Base-by-base conservation (phyloP, 2,888 invertebrate genomes). In the Apoda limacodes region DNA sequence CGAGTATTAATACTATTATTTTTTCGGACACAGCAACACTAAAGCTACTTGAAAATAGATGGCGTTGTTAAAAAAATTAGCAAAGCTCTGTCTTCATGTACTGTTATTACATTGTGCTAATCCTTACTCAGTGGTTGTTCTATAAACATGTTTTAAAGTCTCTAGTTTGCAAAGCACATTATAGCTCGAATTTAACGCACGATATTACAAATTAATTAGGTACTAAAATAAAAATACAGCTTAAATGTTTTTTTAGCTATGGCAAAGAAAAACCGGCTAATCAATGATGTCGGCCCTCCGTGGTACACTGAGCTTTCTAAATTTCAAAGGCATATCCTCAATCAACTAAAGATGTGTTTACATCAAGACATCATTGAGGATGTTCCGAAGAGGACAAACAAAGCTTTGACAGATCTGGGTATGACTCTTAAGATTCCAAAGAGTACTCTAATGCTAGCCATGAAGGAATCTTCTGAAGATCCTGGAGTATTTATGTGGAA, bases 401-500 rank as follows among this genome's bases (percentile, higher is more conserved):
- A 50, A 25, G 52, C 66, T 4, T 46, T 80, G 10, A 46, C 44
- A 1, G 65, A 72, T 32, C 49, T 80, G 2, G 80, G 80, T 4
- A 30, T 76, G 7, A 68, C 65, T 1, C 39, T 62, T 11, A 63
- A 49, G 37, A 45, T 74, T 31, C 48, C 62, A 2, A 64, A 42
- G 25, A 25, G 37, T 2, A 27, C 59, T 9, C 44, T 81, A 13
- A 57, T 76, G 62, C 35, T 52, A 2, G 61, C 70, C 2, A 70
- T 80, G 70, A 35, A 28, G 1, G 48, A 53, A 2, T 61, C 63
- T 2, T 25, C 53, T 7, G 59, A 61, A 28, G 75, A 80, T 23
- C 60, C 78, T 2, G 76, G 75, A 2, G 46, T 74, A n/a, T 81
- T 81, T 45, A 61, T 81, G 32, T 78, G 78, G 75, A 60, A 60